phyloP scores from a whole-genome alignment of 2,113 vertebrate species.

The Ochotona princeps region DNA sequence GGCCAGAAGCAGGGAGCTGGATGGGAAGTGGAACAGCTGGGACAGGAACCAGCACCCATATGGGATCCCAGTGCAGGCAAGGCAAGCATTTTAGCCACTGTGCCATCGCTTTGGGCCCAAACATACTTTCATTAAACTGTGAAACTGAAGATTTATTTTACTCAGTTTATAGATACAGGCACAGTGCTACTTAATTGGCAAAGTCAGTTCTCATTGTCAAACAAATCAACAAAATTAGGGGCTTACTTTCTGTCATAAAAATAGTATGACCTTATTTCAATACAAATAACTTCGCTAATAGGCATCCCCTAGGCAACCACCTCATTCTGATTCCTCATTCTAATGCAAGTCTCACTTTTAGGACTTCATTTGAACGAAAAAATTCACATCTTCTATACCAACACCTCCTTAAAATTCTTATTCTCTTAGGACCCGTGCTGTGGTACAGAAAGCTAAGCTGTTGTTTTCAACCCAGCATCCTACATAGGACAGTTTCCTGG shows the following conservation, averaged over 20 bases:
- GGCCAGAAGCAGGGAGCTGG: too few relatives aligned
- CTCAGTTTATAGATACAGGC: background rate
- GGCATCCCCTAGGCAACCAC: background rate
- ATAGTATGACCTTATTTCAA: conserved; percentile 11
- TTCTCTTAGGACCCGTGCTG: background rate
- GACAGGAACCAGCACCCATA: too few relatives aligned
- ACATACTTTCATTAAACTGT: background rate
- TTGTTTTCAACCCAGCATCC: too few relatives aligned
- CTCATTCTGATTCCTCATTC: background rate
- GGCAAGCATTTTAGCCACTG: too few relatives aligned
- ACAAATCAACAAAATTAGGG: background rate
- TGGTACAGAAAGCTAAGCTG: too few relatives aligned
- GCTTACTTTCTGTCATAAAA: background rate
- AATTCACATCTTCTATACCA: background rate
- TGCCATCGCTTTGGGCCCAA: too few relatives aligned
- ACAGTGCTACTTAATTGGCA: background rate
- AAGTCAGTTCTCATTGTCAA: background rate
- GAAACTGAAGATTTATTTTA: background rate
- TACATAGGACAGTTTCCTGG: too few relatives aligned
- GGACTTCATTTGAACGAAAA: background rate
- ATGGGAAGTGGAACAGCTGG: too few relatives aligned
- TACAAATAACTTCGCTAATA: background rate
- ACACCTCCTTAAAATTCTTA: background rate
- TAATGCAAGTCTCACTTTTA: background rate
- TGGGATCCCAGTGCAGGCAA: too few relatives aligned